Conservation (phyloP, 1,140 invertebrate species). For the Samia ricini region DNA sequence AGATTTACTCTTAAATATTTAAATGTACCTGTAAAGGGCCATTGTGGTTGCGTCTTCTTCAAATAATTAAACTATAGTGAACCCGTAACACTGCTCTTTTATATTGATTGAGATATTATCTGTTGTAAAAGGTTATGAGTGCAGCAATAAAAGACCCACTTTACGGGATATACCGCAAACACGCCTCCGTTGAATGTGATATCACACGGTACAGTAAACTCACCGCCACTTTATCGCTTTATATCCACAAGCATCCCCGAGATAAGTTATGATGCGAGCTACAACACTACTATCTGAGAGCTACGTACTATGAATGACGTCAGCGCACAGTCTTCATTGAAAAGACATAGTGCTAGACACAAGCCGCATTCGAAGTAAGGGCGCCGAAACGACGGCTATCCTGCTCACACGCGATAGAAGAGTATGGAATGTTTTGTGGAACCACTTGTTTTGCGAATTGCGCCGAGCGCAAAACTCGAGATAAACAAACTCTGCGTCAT, state of each 20-base stretch:
- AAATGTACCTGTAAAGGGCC: slow-evolving; percentile 25
- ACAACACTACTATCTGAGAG: slow-evolving; percentile 72
- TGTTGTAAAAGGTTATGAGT: slow-evolving; percentile 38
- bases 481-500: slow-evolving; percentile 25
- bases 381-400: slow-evolving; percentile 47
- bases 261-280: slow-evolving; percentile 68
- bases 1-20: not conserved
- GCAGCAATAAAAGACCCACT: slow-evolving; percentile 51
- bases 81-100: slow-evolving; percentile 26
- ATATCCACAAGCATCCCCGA: slow-evolving; percentile 60
- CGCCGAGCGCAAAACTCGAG: slow-evolving; percentile 58
- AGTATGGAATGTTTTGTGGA: slow-evolving; percentile 73
- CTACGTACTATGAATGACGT: slow-evolving; percentile 77
- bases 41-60: slow-evolving; percentile 18
- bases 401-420: slow-evolving; percentile 69
- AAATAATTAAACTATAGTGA: slow-evolving; percentile 20
- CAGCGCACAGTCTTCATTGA: slow-evolving; percentile 50
- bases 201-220: slow-evolving; percentile 64
- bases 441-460: slow-evolving; percentile 73
- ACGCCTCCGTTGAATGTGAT: slow-evolving; percentile 66
- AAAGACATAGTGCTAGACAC: slow-evolving; percentile 64
- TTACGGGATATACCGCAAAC: slow-evolving; percentile 58
- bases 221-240: slow-evolving; percentile 61
- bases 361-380: slow-evolving; percentile 47
- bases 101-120: slow-evolving; percentile 27